Evolutionary conservation across 2,113 vertebrate genomes (phyloP), one percentile per base, ranked within the genome.

Genomic region (Pionites leucogaster): DNA sequence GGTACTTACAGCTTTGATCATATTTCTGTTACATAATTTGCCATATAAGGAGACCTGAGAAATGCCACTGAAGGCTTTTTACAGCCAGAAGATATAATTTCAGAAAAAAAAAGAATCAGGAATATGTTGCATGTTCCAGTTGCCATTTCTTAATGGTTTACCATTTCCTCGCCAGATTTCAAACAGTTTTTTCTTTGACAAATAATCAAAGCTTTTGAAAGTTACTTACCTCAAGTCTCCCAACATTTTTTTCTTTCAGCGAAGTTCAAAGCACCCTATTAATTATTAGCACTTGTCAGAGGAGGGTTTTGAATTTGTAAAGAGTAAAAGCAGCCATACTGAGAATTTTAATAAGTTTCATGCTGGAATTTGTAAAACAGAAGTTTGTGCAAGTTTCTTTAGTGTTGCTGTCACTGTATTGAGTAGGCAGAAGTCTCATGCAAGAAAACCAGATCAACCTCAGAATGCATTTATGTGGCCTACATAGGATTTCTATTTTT

Each of bases 141-240:
- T 96, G 76, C 92, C 92, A 71, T 81, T 86, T 90, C 60, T 81
- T 92, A 96, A 88, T 90, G 80, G 90, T 90, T 95, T 95, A 86
- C 90, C 68, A 53, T 90, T 93, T 93, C 75, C 49, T 86, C 52
- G 68, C 90, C 88, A 44, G 64, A 86, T 93, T 96, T 94, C 65
- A 82, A 96, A 90, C 55, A 75, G 35, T 11, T 90, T 84, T 92
- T 95, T 78, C 82, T 92, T 83, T 94, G 90, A 94, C 90, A 18
- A 90, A 90, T 97, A 97, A 96, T 97, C 92, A 96, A 97, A 96
- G 95, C 85, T 94, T 92, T 92, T 92, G 82, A 84, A 96, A 94
- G 93, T 91, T 95, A 97, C 92, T 95, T 95, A 97, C 92, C 95
- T 96, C 88, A 75, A 97, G 90, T 92, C 76, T 93, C 86, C 64